Percentiles rank a stretch among this genome's conserved stretches.
Evolutionary conservation across 1,140 invertebrate species (phyloP).

Genomic region (Aleiodes sp.): DNA sequence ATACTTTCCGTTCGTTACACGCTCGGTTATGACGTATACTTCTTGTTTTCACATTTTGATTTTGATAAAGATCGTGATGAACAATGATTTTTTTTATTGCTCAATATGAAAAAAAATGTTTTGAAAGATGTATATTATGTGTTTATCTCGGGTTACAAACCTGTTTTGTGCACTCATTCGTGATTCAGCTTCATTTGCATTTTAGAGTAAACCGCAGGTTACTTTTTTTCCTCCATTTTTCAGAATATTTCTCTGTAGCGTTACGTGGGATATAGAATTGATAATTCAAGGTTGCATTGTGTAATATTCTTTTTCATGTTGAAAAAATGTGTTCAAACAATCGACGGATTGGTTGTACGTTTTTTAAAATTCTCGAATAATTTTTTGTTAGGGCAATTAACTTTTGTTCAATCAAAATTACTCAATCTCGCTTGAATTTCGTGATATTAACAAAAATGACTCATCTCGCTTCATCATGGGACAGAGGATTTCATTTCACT

Average conservation of each 20-base stretch:
- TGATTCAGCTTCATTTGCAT: conserved; percentile 21
- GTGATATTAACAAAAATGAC: too few species aligned
- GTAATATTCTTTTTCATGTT: neutral
- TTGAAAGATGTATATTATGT: conserved; percentile 9
- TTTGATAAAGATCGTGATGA: neutral
- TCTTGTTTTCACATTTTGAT: neutral
- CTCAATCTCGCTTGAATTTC: too few species aligned
- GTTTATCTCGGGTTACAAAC: conserved; percentile 8
- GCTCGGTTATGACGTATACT: conserved; percentile 3
- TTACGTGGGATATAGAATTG: neutral
- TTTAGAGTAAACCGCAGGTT: conserved; percentile 17
- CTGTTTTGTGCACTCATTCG: conserved; percentile 19
- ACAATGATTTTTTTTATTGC: neutral
- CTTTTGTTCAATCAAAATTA: too few species aligned
- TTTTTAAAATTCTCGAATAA: too few species aligned
- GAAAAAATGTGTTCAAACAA: too few species aligned
- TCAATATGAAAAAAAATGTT: neutral
- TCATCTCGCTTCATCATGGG: too few species aligned
- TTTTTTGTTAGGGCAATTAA: too few species aligned
- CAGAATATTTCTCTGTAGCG: too few species aligned
- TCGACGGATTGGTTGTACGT: too few species aligned
- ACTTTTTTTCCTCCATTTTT: neutral
- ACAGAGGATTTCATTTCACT: too few species aligned
- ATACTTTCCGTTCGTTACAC: conserved; percentile 19
- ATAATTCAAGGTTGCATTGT: neutral